phyloP scores from a whole-genome alignment of 2,797 vertebrate species.

The Sandelia bainsii region DNA sequence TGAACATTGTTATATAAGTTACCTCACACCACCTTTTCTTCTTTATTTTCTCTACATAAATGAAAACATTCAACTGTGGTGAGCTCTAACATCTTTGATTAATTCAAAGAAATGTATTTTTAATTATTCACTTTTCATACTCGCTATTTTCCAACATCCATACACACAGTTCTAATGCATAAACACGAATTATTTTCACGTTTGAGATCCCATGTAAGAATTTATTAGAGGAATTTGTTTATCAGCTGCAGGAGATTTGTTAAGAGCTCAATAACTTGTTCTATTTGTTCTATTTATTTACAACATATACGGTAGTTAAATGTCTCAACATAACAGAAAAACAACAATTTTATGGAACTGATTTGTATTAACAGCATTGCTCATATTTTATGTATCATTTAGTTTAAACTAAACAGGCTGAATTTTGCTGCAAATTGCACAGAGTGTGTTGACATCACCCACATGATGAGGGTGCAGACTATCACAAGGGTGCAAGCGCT shows the following conservation, averaged over 20 bases:
- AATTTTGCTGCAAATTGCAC: neutral
- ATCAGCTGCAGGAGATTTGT: slow-evolving; percentile 12
- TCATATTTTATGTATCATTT: slow-evolving; percentile 8
- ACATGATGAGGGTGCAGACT: neutral
- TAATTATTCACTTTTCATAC: slow-evolving; percentile 32
- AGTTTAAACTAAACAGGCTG: slow-evolving; percentile 12
- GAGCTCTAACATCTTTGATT: slow-evolving; percentile 22
- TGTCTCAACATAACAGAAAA: neutral
- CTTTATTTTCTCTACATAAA: slow-evolving; percentile 19
- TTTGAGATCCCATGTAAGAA: slow-evolving; percentile 19
- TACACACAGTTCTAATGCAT: slow-evolving; percentile 2
- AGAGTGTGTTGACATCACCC: neutral
- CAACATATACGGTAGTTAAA: neutral
- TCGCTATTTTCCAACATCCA: slow-evolving; percentile 29
- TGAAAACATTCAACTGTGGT: slow-evolving; percentile 18
- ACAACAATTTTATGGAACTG: neutral
- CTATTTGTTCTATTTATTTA: slow-evolving; percentile 9
- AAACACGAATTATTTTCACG: slow-evolving; percentile 8
- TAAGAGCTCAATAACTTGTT: neutral
- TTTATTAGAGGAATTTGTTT: slow-evolving; percentile 19
- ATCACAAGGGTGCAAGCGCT: neutral
- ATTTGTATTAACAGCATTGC: slow-evolving; percentile 9
- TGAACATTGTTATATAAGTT: neutral
- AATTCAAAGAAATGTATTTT: slow-evolving; percentile 15
- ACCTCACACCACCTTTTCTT: neutral